Evolutionary conservation across 2,888 invertebrate species (phyloP).

Genomic region (Plagodis dolabraria): DNA sequence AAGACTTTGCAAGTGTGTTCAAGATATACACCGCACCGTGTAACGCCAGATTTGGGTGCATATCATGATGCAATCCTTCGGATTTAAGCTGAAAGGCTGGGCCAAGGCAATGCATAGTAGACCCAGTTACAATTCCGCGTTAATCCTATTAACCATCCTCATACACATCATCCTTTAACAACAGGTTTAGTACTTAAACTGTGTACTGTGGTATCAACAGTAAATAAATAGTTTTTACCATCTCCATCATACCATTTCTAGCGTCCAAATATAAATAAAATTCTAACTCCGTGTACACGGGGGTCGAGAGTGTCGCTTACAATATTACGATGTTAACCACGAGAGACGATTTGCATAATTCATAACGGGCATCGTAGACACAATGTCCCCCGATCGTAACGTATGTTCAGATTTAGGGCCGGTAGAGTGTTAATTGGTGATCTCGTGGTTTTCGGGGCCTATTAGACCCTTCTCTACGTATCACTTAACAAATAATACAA

Average conservation of each 20-base stretch:
- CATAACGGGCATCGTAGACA: constrained; percentile 49
- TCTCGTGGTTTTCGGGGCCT: not conserved
- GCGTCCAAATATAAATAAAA: constrained; percentile 23
- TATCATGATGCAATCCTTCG: too few species aligned
- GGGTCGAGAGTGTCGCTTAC: constrained; percentile 78
- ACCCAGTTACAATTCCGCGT: too few species aligned
- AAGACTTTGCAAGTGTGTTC: too few species aligned
- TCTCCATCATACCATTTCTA: constrained; percentile 5
- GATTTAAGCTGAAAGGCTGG: too few species aligned
- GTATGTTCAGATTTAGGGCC: not conserved
- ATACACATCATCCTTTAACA: too few species aligned
- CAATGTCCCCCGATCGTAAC: not conserved
- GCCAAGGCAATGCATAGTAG: too few species aligned
- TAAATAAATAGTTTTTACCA: too few species aligned
- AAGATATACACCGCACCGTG: too few species aligned
- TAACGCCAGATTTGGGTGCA: too few species aligned
- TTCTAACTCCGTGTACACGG: constrained; percentile 22
- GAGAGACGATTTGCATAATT: constrained; percentile 81
- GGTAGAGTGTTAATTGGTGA: not conserved
- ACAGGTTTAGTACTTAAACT: too few species aligned
- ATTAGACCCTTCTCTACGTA: not conserved
- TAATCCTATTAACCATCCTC: too few species aligned
- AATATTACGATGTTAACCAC: constrained; percentile 84
- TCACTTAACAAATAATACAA: not conserved
- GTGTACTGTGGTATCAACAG: too few species aligned